Conservation (phyloP, 2,888 invertebrate species). For the Drosophila tanythrix region DNA sequence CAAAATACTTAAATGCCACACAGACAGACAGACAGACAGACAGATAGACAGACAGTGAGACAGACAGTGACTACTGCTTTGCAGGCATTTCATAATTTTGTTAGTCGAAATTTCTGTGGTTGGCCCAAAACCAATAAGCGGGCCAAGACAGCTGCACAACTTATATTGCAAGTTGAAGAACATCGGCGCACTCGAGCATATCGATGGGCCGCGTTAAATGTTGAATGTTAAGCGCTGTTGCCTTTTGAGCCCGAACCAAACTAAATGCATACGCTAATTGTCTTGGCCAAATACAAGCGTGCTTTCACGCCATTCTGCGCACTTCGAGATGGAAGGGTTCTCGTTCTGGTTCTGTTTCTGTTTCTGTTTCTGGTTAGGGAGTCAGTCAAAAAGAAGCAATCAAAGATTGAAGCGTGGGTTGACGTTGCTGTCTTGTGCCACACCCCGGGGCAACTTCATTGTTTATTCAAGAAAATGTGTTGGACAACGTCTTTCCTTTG, state of each 20-base stretch:
- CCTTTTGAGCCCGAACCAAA: slow-evolving; percentile 17
- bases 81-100: slow-evolving; percentile 54
- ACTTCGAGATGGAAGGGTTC: slow-evolving; percentile 40
- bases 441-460: slow-evolving; percentile 64
- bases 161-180: slow-evolving; percentile 9
- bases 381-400: slow-evolving; percentile 63
- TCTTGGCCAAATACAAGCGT: slow-evolving; percentile 78
- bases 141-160: slow-evolving; percentile 12
- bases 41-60: neutral
- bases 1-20: slow-evolving; percentile 47
- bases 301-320: slow-evolving; percentile 79
- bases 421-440: slow-evolving; percentile 46
- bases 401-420: slow-evolving; percentile 66
- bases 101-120: slow-evolving; percentile 43
- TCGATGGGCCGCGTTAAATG: neutral
- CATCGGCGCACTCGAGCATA: slow-evolving; percentile 22
- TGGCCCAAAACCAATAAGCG: slow-evolving; percentile 24
- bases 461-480: slow-evolving; percentile 76
- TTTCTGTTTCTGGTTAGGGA: slow-evolving; percentile 19
- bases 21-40: slow-evolving; percentile 17
- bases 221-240: slow-evolving; percentile 40
- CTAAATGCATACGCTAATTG: slow-evolving; percentile 56
- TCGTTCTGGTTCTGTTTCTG: neutral
- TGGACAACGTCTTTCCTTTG: neutral
- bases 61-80: slow-evolving; percentile 1